Conservation (phyloP, 2,113 vertebrate genomes). For the Toxotes chatareus region DNA sequence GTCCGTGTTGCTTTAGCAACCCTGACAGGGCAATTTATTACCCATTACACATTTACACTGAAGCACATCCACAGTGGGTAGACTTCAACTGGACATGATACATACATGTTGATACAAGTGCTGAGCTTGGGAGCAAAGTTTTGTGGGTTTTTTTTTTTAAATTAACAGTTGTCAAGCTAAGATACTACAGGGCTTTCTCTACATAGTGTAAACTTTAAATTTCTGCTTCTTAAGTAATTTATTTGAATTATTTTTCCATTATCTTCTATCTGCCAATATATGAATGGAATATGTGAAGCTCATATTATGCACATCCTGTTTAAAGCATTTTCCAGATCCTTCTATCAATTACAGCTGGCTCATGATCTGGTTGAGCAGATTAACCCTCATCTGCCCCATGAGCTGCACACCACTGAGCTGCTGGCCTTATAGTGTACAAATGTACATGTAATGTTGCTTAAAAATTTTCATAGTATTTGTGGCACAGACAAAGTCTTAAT, state of each 20-base stretch:
- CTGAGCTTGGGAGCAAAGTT: neutral
- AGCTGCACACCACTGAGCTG: constrained; percentile 46
- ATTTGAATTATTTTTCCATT: neutral
- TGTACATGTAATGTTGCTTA: neutral
- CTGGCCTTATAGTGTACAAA: constrained; percentile 3
- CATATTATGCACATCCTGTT: constrained; percentile 42
- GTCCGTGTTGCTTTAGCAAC: constrained; percentile 47
- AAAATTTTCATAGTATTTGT: neutral
- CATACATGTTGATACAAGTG: neutral
- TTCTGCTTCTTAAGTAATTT: neutral
- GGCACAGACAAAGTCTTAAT: neutral
- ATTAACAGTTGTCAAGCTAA: neutral
- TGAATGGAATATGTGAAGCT: constrained; percentile 9
- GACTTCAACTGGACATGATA: constrained; percentile 7
- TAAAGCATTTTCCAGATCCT: constrained; percentile 56
- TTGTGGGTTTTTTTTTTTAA: neutral
- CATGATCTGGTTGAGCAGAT: constrained; percentile 72
- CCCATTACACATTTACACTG: constrained; percentile 50
- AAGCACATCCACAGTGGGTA: constrained; percentile 34
- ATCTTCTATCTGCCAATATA: neutral
- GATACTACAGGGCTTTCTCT: neutral
- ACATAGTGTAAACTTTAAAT: neutral
- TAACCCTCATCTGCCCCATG: constrained; percentile 67
- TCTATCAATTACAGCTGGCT: constrained; percentile 66
- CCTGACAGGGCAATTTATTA: constrained; percentile 50